Percentiles rank a stretch among this genome's conserved stretches.
These are phyloP conservation scores for Styela clava DNA, from an alignment of 23 tunicate genomes.

Conservation along the genomic window DNA sequence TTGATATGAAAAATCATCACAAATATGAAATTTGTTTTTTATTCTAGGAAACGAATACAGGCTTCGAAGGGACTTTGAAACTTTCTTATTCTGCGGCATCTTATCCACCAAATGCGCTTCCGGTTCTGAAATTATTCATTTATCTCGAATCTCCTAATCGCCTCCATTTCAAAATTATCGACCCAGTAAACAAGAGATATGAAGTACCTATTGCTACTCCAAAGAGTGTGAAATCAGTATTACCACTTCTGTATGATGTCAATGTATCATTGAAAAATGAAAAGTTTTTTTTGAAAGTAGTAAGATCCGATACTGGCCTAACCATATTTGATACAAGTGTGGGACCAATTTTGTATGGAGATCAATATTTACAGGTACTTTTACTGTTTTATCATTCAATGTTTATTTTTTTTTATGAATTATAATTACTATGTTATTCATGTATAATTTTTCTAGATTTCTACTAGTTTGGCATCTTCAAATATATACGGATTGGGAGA, in stretches of 20 bases:
- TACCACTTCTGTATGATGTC: slow-evolving; percentile 25
- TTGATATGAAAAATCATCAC: no score
- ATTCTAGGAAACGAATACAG: slow-evolving; percentile 40
- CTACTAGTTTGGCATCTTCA: slow-evolving; percentile 54
- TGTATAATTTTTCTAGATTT: slow-evolving; percentile 34
- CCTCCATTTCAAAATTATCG: slow-evolving; percentile 46
- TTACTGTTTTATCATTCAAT: neutral
- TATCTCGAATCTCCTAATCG: slow-evolving; percentile 40
- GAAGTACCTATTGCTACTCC: slow-evolving; percentile 84
- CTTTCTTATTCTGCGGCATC: neutral
- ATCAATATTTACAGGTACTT: slow-evolving; percentile 83
- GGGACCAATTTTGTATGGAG: slow-evolving; percentile 71
- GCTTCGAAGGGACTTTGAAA: slow-evolving; percentile 43
- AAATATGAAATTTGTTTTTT: neutral
- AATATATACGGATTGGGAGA: slow-evolving; percentile 90
- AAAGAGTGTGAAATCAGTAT: slow-evolving; percentile 13
- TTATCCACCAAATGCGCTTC: slow-evolving; percentile 33
- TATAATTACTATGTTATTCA: no score
- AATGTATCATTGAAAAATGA: slow-evolving; percentile 2
- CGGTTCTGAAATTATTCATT: slow-evolving; percentile 28
- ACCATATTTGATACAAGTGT: slow-evolving; percentile 64
- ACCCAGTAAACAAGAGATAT: slow-evolving; percentile 43
- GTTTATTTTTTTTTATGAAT: neutral
- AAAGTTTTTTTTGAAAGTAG: slow-evolving; percentile 39
- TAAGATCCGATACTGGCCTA: slow-evolving; percentile 34